phyloP scores from a whole-genome alignment of 2,888 invertebrate genomes.

The Caenorhabditis sp. region DNA sequence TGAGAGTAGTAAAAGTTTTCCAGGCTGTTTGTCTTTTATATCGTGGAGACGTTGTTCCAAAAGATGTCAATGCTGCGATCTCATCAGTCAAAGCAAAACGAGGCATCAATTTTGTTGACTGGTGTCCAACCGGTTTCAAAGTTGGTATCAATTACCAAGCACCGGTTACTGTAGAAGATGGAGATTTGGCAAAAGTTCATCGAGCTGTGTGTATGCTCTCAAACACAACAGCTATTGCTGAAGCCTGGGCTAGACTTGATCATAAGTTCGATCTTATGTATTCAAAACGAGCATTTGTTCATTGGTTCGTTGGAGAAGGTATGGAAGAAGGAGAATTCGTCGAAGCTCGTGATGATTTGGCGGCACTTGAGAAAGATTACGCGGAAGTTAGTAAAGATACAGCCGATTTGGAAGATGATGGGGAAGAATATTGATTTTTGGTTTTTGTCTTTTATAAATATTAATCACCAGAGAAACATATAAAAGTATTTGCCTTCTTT shows the following conservation, averaged over 20 bases:
- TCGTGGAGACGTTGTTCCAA: slow-evolving; percentile 91
- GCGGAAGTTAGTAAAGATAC: slow-evolving; percentile 38
- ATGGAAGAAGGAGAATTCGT: slow-evolving; percentile 64
- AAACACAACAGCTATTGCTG: slow-evolving; percentile 87
- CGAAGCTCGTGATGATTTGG: slow-evolving; percentile 44
- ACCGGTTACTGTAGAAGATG: slow-evolving; percentile 86
- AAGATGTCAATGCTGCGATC: slow-evolving; percentile 66
- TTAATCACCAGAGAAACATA: not conserved
- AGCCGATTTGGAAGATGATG: slow-evolving; percentile 39
- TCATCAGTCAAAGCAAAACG: slow-evolving; percentile 66
- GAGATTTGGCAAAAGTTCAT: slow-evolving; percentile 78
- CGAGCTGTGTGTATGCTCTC: slow-evolving; percentile 83
- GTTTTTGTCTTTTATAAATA: not conserved
- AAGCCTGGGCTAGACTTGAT: slow-evolving; percentile 82
- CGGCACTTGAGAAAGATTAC: slow-evolving; percentile 43
- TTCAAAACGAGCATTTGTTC: slow-evolving; percentile 55
- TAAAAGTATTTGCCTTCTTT: not conserved
- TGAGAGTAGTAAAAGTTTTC: too few species aligned
- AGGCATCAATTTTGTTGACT: slow-evolving; percentile 78
- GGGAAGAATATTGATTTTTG: slow-evolving; percentile 24
- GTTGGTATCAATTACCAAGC: slow-evolving; percentile 74
- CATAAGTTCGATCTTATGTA: slow-evolving; percentile 76
- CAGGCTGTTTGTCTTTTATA: slow-evolving; percentile 95
- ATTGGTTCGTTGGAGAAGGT: slow-evolving; percentile 58
- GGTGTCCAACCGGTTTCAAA: slow-evolving; percentile 82